Percentiles rank a stretch among this genome's conserved stretches.
Conservation (phyloP, 2,888 invertebrate species). For the Lordiphosa andalusiaca region DNA sequence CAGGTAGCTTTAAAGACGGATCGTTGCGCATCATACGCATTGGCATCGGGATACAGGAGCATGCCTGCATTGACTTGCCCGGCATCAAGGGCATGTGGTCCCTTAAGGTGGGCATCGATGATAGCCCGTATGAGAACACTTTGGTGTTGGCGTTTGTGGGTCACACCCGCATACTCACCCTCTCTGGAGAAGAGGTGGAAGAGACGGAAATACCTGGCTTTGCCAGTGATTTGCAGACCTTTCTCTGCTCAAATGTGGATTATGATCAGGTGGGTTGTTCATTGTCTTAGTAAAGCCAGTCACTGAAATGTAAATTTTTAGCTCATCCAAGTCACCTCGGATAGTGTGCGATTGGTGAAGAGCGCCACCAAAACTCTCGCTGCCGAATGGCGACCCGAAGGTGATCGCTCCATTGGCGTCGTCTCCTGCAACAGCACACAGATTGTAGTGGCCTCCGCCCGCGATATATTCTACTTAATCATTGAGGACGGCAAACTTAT, state of each 20-base stretch:
- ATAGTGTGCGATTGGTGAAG: slow-evolving; percentile 87
- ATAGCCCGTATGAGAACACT: slow-evolving; percentile 88
- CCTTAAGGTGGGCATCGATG: slow-evolving; percentile 85
- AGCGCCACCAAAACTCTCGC: slow-evolving; percentile 84
- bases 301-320: slow-evolving; percentile 54
- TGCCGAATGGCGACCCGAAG: slow-evolving; percentile 87
- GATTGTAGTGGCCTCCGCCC: slow-evolving; percentile 92
- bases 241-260: slow-evolving; percentile 95
- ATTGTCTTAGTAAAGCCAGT: not conserved
- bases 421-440: slow-evolving; percentile 90
- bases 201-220: slow-evolving; percentile 97
- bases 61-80: slow-evolving; percentile 97
- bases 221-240: slow-evolving; percentile 94
- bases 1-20: slow-evolving; percentile 98
- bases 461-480: slow-evolving; percentile 91
- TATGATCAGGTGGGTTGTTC: slow-evolving; percentile 85
- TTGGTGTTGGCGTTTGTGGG: slow-evolving; percentile 98
- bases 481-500: slow-evolving; percentile 85
- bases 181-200: slow-evolving; percentile 98
- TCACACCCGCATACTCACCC: slow-evolving; percentile 93
- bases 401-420: slow-evolving; percentile 90
- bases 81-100: slow-evolving; percentile 99
- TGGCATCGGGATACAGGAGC: slow-evolving; percentile 99
- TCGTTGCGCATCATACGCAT: slow-evolving; percentile 96
- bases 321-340: slow-evolving; percentile 87